phyloP scores from a whole-genome alignment of 2,113 vertebrate genomes.

The Eudyptes chrysolophus region DNA sequence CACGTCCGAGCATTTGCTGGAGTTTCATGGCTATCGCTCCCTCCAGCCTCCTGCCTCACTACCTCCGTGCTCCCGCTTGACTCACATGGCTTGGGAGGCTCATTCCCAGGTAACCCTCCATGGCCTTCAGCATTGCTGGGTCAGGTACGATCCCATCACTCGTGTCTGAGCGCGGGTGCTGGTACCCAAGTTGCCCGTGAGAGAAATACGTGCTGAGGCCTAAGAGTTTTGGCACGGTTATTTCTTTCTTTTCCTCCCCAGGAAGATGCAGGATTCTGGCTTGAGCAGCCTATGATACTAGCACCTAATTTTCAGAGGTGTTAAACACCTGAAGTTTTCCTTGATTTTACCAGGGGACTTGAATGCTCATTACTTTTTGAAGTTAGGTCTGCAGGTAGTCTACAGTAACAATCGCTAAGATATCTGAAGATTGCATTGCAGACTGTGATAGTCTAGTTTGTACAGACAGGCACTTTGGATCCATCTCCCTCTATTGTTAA shows the following conservation, averaged over 20 bases:
- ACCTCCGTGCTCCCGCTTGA: fast-evolving
- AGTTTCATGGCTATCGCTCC: neutral
- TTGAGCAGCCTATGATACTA: neutral
- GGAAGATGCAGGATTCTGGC: neutral
- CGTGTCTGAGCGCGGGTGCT: fast-evolving
- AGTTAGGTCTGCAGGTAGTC: neutral
- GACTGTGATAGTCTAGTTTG: neutral
- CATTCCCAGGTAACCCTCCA: neutral
- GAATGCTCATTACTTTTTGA: neutral
- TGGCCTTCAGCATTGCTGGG: neutral
- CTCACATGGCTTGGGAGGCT: neutral
- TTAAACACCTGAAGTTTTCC: neutral
- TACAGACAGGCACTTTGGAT: neutral
- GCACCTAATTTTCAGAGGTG: neutral
- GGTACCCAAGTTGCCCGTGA: neutral
- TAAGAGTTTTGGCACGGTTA: neutral
- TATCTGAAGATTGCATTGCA: neutral
- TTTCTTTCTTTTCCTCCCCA: neutral
- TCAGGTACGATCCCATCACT: neutral
- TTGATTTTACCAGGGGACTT: neutral
- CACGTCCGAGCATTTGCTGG: neutral
- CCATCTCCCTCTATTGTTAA: neutral
- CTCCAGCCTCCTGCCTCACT: neutral
- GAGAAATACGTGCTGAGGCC: neutral
- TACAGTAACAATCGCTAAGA: too few species aligned